Evolutionary conservation across 2,888 invertebrate species (phyloP).

Genomic region (Morpho deidamia): DNA sequence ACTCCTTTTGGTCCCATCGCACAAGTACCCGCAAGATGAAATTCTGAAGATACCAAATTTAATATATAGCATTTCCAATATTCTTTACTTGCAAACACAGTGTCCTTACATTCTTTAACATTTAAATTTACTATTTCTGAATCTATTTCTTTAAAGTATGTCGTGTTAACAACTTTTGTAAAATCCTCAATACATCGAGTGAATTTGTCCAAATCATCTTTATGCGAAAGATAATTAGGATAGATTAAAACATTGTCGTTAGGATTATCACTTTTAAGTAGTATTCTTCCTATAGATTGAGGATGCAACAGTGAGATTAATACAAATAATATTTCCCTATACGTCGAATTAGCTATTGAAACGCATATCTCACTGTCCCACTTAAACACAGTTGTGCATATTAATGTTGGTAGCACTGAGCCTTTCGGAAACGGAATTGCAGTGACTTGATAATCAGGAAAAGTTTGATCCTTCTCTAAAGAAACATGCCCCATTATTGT

Average conservation of each 20-base stretch:
- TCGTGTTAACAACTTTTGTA: conserved; percentile 28
- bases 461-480: conserved; percentile 37
- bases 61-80: conserved; percentile 51
- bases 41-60: conserved; percentile 38
- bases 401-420: conserved; percentile 30
- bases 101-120: conserved; percentile 35
- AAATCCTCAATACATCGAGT: conserved; percentile 32
- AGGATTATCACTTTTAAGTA: conserved; percentile 36
- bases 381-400: conserved; percentile 34
- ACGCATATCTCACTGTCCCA: conserved; percentile 35
- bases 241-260: conserved; percentile 36
- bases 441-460: conserved; percentile 46
- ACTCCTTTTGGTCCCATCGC: conserved; percentile 48
- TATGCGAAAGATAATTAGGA: conserved; percentile 36
- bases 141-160: conserved; percentile 27
- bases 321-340: conserved; percentile 27
- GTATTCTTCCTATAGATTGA: conserved; percentile 42
- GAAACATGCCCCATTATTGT: conserved; percentile 40
- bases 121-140: conserved; percentile 31
- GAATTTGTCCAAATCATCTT: conserved; percentile 32
- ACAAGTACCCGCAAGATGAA: conserved; percentile 46
- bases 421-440: conserved; percentile 32
- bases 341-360: conserved; percentile 28
- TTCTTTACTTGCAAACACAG: conserved; percentile 36
- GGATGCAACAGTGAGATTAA: conserved; percentile 39